Percentiles rank a stretch among this genome's conserved stretches.
These are phyloP conservation scores for Emydoidea blandingii DNA, from an alignment of 2,797 vertebrate species.

Conservation along the genomic window DNA sequence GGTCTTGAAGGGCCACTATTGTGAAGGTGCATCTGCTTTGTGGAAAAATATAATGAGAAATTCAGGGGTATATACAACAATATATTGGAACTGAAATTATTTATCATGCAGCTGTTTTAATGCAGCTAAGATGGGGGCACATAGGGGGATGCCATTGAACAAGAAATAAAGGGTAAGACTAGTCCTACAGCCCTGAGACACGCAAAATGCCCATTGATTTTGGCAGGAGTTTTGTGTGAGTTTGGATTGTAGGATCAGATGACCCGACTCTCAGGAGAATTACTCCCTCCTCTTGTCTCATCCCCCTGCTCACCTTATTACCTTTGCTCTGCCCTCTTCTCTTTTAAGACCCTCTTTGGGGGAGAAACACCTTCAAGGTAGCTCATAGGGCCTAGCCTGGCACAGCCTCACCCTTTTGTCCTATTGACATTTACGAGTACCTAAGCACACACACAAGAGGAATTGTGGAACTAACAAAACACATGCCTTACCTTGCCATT, in stretches of 20 bases:
- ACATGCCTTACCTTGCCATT: background rate
- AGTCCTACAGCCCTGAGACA: background rate
- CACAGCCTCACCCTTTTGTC: background rate
- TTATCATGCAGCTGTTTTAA: rapidly evolving
- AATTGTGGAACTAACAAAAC: background rate
- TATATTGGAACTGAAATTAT: background rate
- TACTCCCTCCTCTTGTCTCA: background rate
- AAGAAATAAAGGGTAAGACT: background rate
- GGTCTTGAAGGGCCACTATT: rapidly evolving
- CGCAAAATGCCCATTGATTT: background rate
- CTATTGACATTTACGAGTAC: background rate
- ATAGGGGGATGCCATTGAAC: background rate
- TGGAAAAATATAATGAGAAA: no score
- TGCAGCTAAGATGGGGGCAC: rapidly evolving
- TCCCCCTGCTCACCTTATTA: background rate
- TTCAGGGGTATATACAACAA: rapidly evolving
- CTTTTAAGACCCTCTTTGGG: background rate
- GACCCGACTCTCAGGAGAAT: background rate
- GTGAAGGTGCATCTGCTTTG: background rate
- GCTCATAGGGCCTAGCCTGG: background rate
- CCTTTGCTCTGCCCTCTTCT: background rate
- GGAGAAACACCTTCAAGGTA: background rate
- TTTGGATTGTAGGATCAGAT: background rate
- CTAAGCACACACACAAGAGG: background rate
- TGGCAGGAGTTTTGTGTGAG: rapidly evolving